These are phyloP conservation scores for Poeciliopsis presidionis DNA, from an alignment of 2,797 vertebrate genomes.

Conservation along the genomic window DNA sequence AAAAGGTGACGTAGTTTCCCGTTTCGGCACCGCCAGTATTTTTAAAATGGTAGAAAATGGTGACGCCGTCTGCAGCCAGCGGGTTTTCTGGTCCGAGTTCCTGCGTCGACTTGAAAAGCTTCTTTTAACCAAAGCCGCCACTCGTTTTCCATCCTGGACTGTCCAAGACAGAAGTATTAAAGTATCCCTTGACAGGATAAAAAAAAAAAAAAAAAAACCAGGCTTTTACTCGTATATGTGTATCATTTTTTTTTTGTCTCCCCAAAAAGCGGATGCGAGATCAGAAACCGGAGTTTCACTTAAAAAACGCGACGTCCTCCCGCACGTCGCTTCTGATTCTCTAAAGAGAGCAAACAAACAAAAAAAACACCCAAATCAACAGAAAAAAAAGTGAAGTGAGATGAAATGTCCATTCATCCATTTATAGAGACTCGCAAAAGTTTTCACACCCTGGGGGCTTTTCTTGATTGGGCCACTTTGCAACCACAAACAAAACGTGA, in stretches of 20 bases:
- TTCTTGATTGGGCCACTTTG: too few relatives aligned
- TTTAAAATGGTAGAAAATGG: neutral
- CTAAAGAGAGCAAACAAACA: too few relatives aligned
- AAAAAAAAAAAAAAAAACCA: neutral
- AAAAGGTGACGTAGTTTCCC: constrained; percentile 80
- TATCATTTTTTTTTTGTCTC: neutral
- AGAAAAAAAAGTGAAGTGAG: too few relatives aligned
- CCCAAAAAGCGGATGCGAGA: neutral
- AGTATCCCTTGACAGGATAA: neutral
- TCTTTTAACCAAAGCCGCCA: neutral
- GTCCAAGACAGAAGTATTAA: neutral
- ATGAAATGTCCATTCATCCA: too few relatives aligned
- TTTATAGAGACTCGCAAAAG: too few relatives aligned
- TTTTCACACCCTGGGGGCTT: too few relatives aligned
- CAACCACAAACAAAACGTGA: too few relatives aligned
- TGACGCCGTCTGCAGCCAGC: too few relatives aligned
- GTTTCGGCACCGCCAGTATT: neutral
- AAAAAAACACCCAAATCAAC: too few relatives aligned
- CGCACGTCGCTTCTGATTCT: neutral
- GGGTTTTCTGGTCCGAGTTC: neutral
- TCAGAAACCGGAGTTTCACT: neutral
- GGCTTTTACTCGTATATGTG: neutral
- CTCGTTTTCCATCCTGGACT: neutral
- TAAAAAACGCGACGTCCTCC: neutral
- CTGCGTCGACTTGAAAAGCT: neutral